These are phyloP conservation scores for Vombatus ursinus DNA, from an alignment of 2,113 vertebrate species.

Conservation along the genomic window DNA sequence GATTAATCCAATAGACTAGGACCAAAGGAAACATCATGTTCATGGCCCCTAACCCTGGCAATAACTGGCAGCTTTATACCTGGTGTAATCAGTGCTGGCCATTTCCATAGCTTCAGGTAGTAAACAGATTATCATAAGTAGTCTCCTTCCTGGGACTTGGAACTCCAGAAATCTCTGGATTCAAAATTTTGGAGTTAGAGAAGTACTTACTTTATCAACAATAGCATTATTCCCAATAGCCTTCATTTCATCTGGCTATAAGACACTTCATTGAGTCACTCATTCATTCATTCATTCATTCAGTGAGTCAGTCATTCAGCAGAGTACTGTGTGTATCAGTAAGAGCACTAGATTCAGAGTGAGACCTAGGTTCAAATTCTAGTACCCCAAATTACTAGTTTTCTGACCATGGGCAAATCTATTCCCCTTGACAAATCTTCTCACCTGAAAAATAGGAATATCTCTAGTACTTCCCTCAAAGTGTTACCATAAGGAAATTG, in stretches of 20 bases:
- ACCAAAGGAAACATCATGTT: background rate
- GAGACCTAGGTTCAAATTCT: background rate
- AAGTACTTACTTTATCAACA: background rate
- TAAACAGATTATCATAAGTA: background rate
- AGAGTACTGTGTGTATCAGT: background rate
- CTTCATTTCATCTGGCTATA: background rate
- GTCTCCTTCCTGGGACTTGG: background rate
- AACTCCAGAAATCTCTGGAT: background rate
- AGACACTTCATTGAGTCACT: background rate
- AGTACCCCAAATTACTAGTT: background rate
- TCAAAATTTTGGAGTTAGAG: background rate
- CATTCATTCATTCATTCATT: background rate
- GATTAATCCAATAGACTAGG: constrained; percentile 51
- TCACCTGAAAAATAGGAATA: background rate
- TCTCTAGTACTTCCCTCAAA: background rate
- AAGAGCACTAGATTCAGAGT: background rate
- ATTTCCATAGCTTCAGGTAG: background rate
- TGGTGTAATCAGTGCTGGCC: background rate
- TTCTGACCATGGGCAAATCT: background rate
- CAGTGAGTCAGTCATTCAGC: background rate
- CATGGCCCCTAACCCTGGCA: constrained; percentile 30
- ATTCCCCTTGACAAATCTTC: background rate
- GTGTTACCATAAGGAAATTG: background rate
- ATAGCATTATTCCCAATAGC: background rate
- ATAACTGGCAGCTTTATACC: background rate